Evolutionary conservation across 1,140 invertebrate species (phyloP).

Genomic region (Drosophila ohnishii): DNA sequence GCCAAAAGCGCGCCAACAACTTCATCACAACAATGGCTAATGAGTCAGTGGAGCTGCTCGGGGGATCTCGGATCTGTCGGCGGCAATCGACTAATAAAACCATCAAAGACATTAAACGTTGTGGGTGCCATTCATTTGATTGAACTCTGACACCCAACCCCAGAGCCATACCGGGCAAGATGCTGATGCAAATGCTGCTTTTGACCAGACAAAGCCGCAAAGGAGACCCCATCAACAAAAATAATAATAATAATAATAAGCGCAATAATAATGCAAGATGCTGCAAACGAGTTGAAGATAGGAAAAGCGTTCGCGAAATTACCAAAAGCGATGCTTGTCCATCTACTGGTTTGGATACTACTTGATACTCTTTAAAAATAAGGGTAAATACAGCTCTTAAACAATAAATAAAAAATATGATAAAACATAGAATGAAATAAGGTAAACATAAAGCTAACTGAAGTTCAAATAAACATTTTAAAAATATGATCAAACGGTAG

Average conservation of each 20-base stretch:
- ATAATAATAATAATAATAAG: constrained; percentile 75
- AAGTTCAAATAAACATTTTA: neutral
- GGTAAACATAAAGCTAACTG: too few species aligned
- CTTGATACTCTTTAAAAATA: constrained; percentile 7
- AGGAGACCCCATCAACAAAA: constrained; percentile 39
- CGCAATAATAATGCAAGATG: constrained; percentile 65
- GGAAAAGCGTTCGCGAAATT: constrained; percentile 58
- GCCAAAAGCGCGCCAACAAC: constrained; percentile 63
- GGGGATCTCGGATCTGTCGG: constrained; percentile 33
- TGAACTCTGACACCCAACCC: constrained; percentile 69
- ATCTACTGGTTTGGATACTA: constrained; percentile 16
- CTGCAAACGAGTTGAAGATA: constrained; percentile 67
- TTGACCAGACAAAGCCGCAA: constrained; percentile 59
- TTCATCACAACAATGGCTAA: constrained; percentile 79
- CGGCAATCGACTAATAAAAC: constrained; percentile 75
- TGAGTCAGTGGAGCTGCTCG: constrained; percentile 62
- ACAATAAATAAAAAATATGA: neutral
- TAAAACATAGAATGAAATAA: neutral
- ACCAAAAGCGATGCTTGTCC: constrained; percentile 43
- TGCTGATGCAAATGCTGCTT: constrained; percentile 43
- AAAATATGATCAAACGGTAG: fast-evolving
- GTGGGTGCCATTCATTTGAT: constrained; percentile 79
- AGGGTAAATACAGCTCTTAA: too few species aligned
- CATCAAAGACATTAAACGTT: constrained; percentile 80
- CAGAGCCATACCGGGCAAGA: constrained; percentile 38